These are phyloP conservation scores for Rhabdomys dilectus DNA, from an alignment of 2,113 vertebrate genomes.

Conservation along the genomic window DNA sequence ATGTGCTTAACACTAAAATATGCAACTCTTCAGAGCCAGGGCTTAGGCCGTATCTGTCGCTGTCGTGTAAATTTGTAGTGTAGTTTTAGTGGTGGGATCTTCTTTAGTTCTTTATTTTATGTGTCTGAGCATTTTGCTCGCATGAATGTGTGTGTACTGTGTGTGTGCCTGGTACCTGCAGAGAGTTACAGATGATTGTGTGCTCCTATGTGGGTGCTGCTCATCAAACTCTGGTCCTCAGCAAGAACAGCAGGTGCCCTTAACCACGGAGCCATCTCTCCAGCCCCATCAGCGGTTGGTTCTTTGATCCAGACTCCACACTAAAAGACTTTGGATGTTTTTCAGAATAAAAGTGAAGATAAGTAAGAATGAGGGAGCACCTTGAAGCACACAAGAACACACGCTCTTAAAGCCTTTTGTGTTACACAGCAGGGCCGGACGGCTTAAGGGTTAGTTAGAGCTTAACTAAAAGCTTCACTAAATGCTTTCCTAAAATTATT, in stretches of 20 bases:
- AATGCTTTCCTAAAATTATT: constrained; percentile 62
- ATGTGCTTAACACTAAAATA: constrained; percentile 39
- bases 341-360: constrained; percentile 51
- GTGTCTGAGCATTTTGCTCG: not conserved
- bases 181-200: not conserved
- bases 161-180: not conserved
- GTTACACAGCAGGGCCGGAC: constrained; percentile 2
- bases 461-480: constrained; percentile 50
- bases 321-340: constrained; percentile 56
- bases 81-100: constrained; percentile 33
- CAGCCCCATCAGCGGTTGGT: not conserved
- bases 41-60: not conserved
- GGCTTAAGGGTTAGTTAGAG: not conserved
- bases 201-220: not conserved
- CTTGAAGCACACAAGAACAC: constrained; percentile 44
- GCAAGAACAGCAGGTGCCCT: not conserved
- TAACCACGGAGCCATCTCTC: not conserved
- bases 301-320: constrained; percentile 53
- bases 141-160: not conserved
- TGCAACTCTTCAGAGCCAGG: constrained; percentile 44
- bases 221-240: not conserved
- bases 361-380: constrained; percentile 49
- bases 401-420: constrained; percentile 60
- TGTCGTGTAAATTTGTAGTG: constrained; percentile 45
- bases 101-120: constrained; percentile 20